These are phyloP conservation scores for Pseudachorutes palmiensis DNA, from an alignment of 1,140 invertebrate species.

Conservation along the genomic window DNA sequence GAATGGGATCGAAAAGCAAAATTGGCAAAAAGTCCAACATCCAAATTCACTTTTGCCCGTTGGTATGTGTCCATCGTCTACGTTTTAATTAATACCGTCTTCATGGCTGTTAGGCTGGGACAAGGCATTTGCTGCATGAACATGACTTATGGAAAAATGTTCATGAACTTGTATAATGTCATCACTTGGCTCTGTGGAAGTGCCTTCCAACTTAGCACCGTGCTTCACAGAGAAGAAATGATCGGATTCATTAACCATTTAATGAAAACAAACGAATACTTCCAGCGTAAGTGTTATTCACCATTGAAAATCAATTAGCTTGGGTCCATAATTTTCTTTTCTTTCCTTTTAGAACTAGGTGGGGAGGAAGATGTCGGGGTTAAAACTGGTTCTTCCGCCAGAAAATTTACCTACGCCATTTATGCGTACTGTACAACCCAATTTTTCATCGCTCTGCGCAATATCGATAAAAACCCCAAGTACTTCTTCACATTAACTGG, in stretches of 20 bases:
- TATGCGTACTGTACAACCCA: background rate
- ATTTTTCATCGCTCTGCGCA: background rate
- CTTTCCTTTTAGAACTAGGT: no score
- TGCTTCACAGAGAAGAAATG: background rate
- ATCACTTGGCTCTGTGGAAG: background rate
- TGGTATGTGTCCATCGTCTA: background rate
- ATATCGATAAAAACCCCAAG: background rate
- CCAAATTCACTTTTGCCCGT: background rate
- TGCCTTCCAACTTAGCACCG: background rate
- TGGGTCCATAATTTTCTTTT: no score
- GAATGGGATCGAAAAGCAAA: background rate
- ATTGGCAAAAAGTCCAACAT: background rate
- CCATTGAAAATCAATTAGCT: no score
- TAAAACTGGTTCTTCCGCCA: background rate
- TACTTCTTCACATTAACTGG: background rate
- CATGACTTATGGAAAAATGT: background rate
- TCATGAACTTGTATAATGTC: constrained; percentile 6
- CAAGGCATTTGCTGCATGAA: constrained; percentile 10
- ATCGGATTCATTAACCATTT: background rate
- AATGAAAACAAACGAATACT: constrained; percentile 1
- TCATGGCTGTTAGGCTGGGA: constrained; percentile 1
- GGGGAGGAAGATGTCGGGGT: no score
- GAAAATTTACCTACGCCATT: background rate
- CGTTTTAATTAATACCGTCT: background rate
- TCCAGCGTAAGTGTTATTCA: constrained; percentile 3